Percentiles rank a stretch among this genome's conserved stretches.
phyloP scores from a whole-genome alignment of 2,797 vertebrate species.

The Phoeniculus purpureus region DNA sequence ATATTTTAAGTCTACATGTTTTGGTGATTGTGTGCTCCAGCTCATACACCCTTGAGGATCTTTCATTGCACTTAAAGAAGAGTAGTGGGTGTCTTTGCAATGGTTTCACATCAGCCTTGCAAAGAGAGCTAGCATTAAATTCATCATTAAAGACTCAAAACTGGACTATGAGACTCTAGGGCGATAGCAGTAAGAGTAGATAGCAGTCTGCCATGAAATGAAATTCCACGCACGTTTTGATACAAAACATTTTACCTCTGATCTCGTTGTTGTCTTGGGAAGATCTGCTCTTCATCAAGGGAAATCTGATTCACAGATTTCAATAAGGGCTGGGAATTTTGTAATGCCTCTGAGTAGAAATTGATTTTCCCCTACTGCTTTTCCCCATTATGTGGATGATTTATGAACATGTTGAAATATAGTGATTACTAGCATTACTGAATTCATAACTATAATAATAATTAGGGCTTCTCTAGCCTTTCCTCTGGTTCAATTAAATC shows the following conservation, averaged over 20 bases:
- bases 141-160: not conserved
- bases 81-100: not conserved
- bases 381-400: not conserved
- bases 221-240: not conserved
- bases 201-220: not conserved
- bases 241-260: not conserved
- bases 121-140: not conserved
- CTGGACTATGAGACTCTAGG: not conserved
- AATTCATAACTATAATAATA: slow-evolving; percentile 12
- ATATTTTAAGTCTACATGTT: not conserved
- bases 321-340: not conserved
- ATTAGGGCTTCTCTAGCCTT: not conserved
- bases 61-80: not conserved
- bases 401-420: not conserved
- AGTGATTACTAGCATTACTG: not conserved
- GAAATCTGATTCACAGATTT: not conserved
- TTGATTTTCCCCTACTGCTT: not conserved
- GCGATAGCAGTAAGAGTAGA: not conserved
- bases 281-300: not conserved
- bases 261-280: not conserved
- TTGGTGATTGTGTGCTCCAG: not conserved
- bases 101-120: not conserved
- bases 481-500: not conserved
- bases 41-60: not conserved
- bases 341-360: not conserved